Conservation (phyloP, 2,888 invertebrate species). For the Elegia similella region DNA sequence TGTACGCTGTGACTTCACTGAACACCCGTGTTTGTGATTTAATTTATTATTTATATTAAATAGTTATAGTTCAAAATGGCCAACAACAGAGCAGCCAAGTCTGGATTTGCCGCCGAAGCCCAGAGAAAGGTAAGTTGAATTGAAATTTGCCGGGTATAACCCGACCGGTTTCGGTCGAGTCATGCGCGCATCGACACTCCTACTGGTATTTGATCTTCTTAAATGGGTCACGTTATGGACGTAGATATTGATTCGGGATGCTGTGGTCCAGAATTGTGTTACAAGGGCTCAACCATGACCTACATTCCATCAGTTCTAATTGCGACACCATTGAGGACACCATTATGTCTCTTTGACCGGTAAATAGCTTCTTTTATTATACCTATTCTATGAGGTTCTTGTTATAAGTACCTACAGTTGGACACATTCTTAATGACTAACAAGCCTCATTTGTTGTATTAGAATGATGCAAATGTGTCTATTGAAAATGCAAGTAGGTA, state of each 20-base stretch:
- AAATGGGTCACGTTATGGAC: conserved; percentile 40
- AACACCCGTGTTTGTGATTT: conserved; percentile 70
- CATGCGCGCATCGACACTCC: conserved; percentile 23
- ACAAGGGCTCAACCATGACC: conserved; percentile 72
- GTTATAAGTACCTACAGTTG: background rate
- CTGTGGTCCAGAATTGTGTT: conserved; percentile 67
- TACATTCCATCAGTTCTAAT: conserved; percentile 45
- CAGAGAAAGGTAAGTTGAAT: conserved; percentile 91
- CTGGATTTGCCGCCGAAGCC: conserved; percentile 97
- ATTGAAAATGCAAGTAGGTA: background rate
- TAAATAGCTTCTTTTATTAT: background rate
- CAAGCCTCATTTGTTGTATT: conserved; percentile 1
- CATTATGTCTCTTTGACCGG: conserved; percentile 21
- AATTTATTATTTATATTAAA: conserved; percentile 56
- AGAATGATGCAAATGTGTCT: conserved; percentile 7
- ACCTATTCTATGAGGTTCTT: background rate
- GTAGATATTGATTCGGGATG: conserved; percentile 69
- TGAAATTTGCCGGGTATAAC: conserved; percentile 35
- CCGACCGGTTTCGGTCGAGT: conserved; percentile 36
- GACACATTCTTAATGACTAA: conserved; percentile 10
- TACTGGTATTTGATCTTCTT: conserved; percentile 33
- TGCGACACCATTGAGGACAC: conserved; percentile 22
- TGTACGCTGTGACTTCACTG: conserved; percentile 68
- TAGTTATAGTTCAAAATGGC: conserved; percentile 83
- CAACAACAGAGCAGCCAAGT: conserved; percentile 91